Percentiles rank a stretch among this genome's conserved stretches.
Evolutionary conservation across 1,140 invertebrate species (phyloP).

Genomic region (Orussus abietinus): DNA sequence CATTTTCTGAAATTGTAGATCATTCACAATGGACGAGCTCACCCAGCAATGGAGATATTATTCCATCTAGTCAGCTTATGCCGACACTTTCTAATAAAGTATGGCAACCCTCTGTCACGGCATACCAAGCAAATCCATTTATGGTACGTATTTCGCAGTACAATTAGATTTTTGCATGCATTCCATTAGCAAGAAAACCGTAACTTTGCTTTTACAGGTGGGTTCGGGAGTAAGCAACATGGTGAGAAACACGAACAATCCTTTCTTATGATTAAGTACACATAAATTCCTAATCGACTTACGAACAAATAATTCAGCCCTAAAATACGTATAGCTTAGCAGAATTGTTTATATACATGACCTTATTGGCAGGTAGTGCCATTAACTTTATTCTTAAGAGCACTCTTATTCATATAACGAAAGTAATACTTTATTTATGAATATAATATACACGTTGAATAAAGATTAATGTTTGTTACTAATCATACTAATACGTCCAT

Average conservation of each 20-base stretch:
- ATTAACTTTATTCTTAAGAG: constrained; percentile 43
- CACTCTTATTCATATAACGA: constrained; percentile 37
- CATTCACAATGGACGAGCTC: constrained; percentile 38
- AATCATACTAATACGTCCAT: constrained; percentile 17
- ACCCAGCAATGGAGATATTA: constrained; percentile 44
- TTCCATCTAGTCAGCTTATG: constrained; percentile 50
- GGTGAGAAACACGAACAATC: constrained; percentile 50
- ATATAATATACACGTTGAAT: constrained; percentile 47
- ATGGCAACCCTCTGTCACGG: constrained; percentile 48
- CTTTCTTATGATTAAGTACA: constrained; percentile 49
- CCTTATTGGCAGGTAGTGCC: constrained; percentile 46
- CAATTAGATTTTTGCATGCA: background rate
- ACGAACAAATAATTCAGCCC: constrained; percentile 40
- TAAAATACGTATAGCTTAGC: constrained; percentile 34
- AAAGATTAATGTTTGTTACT: constrained; percentile 52
- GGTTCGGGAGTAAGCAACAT: constrained; percentile 45
- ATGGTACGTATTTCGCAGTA: constrained; percentile 34
- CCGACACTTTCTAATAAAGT: constrained; percentile 45
- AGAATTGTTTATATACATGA: constrained; percentile 43
- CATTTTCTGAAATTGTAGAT: background rate
- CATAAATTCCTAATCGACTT: constrained; percentile 28
- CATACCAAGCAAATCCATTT: constrained; percentile 50
- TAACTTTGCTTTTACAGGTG: constrained; percentile 34
- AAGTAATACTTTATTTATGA: constrained; percentile 48
- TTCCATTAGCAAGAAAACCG: background rate